Evolutionary conservation across 2,113 vertebrate species (phyloP).

Genomic region (Amphiprion percula): DNA sequence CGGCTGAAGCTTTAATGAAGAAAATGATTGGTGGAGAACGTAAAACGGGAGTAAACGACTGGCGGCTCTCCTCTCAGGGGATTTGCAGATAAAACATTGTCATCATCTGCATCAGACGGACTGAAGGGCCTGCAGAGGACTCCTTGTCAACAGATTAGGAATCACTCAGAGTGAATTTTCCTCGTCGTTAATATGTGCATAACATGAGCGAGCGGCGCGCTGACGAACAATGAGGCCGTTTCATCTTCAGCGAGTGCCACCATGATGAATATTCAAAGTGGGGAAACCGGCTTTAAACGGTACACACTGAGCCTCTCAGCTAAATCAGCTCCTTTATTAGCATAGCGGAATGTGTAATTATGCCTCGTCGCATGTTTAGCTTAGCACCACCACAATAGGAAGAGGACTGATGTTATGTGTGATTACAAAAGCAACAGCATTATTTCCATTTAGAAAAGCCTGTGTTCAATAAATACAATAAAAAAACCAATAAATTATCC

Average conservation of each 20-base stretch:
- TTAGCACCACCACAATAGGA: conserved; percentile 35
- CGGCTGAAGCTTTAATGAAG: too few species aligned
- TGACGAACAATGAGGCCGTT: conserved; percentile 69
- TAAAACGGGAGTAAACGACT: not conserved
- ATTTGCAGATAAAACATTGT: conserved; percentile 59
- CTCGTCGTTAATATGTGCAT: conserved; percentile 75
- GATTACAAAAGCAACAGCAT: conserved; percentile 17
- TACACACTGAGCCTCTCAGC: conserved; percentile 72
- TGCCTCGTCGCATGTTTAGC: conserved; percentile 47
- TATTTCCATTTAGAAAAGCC: conserved; percentile 4
- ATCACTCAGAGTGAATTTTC: conserved; percentile 69
- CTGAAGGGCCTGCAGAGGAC: conserved; percentile 66
- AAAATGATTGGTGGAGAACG: too few species aligned
- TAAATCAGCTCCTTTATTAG: conserved; percentile 72
- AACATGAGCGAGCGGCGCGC: conserved; percentile 59
- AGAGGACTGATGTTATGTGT: conserved; percentile 19
- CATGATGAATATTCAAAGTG: conserved; percentile 75
- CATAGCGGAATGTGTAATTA: conserved; percentile 68
- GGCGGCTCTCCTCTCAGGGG: conserved; percentile 38
- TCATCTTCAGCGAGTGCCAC: conserved; percentile 67
- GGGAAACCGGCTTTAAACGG: conserved; percentile 58
- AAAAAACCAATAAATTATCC: too few species aligned
- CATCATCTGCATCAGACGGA: conserved; percentile 54
- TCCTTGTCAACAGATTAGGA: conserved; percentile 75
- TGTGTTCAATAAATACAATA: too few species aligned